A percentile compares a stretch with the other conserved stretches of the same genome.
phyloP scores from a whole-genome alignment of 2,797 vertebrate genomes.

The Spheniscus humboldti region DNA sequence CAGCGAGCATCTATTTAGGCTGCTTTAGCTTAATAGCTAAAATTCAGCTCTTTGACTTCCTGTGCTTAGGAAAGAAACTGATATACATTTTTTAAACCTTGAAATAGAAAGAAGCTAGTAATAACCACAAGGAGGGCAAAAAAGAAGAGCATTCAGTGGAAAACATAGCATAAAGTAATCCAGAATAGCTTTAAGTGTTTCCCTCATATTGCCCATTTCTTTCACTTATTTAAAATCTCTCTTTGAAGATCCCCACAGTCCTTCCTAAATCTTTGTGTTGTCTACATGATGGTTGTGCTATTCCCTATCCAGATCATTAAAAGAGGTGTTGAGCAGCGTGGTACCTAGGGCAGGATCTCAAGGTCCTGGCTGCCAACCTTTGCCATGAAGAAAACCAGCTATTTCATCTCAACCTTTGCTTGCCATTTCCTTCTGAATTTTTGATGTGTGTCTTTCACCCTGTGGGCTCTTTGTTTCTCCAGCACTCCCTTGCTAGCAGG shows the following conservation, averaged over 20 bases:
- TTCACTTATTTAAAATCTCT: neutral
- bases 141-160: neutral
- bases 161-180: conserved; percentile 29
- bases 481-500: neutral
- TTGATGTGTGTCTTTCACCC: neutral
- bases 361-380: neutral
- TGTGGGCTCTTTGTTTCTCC: neutral
- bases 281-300: neutral
- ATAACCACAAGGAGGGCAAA: neutral
- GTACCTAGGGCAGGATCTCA: neutral
- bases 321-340: neutral
- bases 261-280: neutral
- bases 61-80: conserved; percentile 47
- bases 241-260: neutral
- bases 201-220: neutral
- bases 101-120: conserved; percentile 33
- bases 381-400: neutral
- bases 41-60: conserved; percentile 53
- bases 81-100: conserved; percentile 51
- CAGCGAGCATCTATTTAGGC: conserved; percentile 59
- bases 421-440: neutral
- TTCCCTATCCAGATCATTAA: neutral
- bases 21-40: conserved; percentile 58
- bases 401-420: neutral
- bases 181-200: neutral